A percentile compares a stretch with the other conserved stretches of the same genome.
Evolutionary conservation across 2,113 vertebrate species (phyloP).

Genomic region (Eurystomus gularis): DNA sequence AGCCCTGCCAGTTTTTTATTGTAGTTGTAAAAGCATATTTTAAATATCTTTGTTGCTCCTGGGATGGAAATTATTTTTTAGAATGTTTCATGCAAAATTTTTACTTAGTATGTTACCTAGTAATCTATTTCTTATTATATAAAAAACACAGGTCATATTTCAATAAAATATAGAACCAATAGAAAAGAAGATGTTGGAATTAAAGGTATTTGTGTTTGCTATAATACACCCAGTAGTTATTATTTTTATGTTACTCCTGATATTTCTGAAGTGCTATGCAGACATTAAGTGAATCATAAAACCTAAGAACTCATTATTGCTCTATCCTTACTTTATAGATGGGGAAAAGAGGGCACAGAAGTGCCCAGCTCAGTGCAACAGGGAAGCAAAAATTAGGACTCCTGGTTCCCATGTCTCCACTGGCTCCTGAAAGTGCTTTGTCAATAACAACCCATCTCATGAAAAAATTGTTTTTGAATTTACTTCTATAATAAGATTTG

Average conservation of each 20-base stretch:
- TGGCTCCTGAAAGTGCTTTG: neutral
- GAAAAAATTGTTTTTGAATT: neutral
- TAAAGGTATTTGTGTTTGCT: neutral
- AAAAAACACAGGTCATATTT: neutral
- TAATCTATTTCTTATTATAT: neutral
- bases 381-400: neutral
- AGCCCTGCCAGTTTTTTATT: conserved; percentile 25
- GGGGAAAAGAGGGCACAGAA: neutral
- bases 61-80: neutral
- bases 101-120: neutral
- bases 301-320: neutral
- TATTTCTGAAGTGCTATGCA: conserved; percentile 20
- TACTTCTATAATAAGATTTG: neutral
- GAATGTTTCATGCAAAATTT: neutral
- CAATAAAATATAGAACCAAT: neutral
- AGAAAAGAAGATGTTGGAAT: neutral
- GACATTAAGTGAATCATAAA: conserved; percentile 22
- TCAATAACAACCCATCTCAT: neutral
- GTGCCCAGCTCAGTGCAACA: neutral
- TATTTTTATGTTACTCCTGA: conserved; percentile 7
- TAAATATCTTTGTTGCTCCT: conserved; percentile 36
- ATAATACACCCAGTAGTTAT: neutral
- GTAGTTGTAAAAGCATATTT: conserved; percentile 27
- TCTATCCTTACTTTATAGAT: neutral
- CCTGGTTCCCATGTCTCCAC: neutral